Conservation (phyloP, 1,140 invertebrate genomes). For the Drusus annulatus region DNA sequence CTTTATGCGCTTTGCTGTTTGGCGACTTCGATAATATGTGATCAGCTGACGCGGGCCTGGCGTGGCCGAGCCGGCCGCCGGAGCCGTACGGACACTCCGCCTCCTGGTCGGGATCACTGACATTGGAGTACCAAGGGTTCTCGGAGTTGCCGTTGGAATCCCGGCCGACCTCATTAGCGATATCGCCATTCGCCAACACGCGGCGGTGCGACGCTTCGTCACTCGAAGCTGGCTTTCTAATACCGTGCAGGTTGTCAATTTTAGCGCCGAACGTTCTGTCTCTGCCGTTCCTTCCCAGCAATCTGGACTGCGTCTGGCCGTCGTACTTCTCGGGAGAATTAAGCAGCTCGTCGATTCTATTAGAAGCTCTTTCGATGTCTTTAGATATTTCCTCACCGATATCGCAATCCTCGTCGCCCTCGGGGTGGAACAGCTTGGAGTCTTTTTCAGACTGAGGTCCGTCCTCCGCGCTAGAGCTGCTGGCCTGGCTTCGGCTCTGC, state of each 20-base stretch:
- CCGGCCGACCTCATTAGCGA: constrained; percentile 59
- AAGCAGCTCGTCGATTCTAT: constrained; percentile 73
- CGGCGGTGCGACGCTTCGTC: not conserved
- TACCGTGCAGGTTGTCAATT: constrained; percentile 69
- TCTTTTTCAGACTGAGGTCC: constrained; percentile 61
- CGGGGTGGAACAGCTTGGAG: constrained; percentile 69
- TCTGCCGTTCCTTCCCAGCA: constrained; percentile 48
- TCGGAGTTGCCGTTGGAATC: constrained; percentile 66
- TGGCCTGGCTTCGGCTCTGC: constrained; percentile 63
- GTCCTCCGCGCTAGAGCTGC: constrained; percentile 70
- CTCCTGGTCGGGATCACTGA: constrained; percentile 69
- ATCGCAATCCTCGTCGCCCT: constrained; percentile 64
- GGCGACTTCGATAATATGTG: constrained; percentile 62
- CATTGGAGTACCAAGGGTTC: constrained; percentile 70
- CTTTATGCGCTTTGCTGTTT: not conserved
- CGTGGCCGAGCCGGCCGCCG: constrained; percentile 53
- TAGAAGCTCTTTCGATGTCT: constrained; percentile 70
- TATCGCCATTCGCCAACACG: not conserved
- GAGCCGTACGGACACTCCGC: constrained; percentile 66
- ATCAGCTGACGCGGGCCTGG: constrained; percentile 66
- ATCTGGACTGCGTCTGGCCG: not conserved
- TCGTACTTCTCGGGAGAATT: not conserved
- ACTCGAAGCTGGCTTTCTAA: constrained; percentile 61
- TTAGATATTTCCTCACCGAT: constrained; percentile 73
- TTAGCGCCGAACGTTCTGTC: constrained; percentile 68